A percentile compares a stretch with the other conserved stretches of the same genome.
phyloP scores from a whole-genome alignment of 2,113 vertebrate genomes.

The Halcyon senegalensis region DNA sequence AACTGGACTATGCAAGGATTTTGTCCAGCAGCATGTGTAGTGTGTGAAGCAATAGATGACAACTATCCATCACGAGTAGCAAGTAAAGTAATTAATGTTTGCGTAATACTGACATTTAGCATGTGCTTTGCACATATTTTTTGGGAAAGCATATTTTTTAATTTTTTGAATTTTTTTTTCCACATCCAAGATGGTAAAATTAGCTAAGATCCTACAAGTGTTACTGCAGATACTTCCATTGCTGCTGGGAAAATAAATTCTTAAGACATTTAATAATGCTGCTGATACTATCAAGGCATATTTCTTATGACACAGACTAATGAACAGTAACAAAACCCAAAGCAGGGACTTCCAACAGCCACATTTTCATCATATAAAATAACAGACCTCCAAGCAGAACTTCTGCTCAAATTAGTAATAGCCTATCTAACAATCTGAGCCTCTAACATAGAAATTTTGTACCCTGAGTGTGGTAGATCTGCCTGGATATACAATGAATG shows the following conservation, averaged over 20 bases:
- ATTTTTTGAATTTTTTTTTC: neutral
- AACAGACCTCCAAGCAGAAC: neutral
- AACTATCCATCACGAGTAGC: neutral
- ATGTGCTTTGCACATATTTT: neutral
- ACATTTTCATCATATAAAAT: neutral
- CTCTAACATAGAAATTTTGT: neutral
- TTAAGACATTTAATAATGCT: constrained; percentile 7
- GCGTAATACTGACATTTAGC: neutral
- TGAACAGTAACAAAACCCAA: neutral
- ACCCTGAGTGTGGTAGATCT: neutral
- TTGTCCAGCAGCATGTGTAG: neutral
- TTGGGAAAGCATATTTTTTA: neutral
- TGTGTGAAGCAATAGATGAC: neutral
- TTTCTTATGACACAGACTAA: constrained; percentile 23
- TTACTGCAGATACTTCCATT: neutral
- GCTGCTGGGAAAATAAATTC: neutral
- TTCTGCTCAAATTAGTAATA: constrained; percentile 10
- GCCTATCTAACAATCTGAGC: neutral
- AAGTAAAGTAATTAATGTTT: neutral
- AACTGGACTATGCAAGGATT: neutral
- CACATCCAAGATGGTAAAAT: neutral
- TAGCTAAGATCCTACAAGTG: neutral
- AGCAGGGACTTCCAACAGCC: neutral
- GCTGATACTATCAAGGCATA: neutral
- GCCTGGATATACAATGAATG: neutral